phyloP scores from a whole-genome alignment of 35 echinoderm and acorn worm species.

The Holothuria glaberrima region DNA sequence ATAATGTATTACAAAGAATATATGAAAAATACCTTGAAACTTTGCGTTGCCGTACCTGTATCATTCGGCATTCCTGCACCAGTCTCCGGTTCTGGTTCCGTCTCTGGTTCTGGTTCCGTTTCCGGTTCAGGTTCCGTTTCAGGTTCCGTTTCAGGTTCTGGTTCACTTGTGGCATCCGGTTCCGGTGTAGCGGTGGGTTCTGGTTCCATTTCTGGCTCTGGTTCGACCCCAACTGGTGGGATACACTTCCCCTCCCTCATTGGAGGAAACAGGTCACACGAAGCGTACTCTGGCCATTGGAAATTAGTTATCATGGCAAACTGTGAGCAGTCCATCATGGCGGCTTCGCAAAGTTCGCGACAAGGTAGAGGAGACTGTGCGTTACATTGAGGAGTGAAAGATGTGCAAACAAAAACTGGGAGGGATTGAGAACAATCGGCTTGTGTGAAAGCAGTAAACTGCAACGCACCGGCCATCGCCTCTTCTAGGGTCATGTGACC shows the following conservation, averaged over 20 bases:
- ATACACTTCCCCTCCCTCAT: slow-evolving; percentile 19
- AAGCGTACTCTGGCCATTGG: not conserved
- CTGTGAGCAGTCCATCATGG: slow-evolving; percentile 2
- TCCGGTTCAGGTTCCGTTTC: slow-evolving; percentile 28
- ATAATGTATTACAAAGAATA: no score
- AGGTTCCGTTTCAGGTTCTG: slow-evolving; percentile 23
- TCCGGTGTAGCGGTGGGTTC: not conserved
- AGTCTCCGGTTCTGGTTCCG: slow-evolving; percentile 10
- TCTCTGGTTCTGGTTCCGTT: not conserved
- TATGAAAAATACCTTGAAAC: no score
- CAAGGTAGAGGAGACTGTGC: not conserved
- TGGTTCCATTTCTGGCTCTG: not conserved
- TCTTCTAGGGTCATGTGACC: not conserved
- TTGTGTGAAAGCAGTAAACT: not conserved
- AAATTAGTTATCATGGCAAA: not conserved
- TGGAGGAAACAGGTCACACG: not conserved
- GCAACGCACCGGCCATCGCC: not conserved
- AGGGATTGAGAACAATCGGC: not conserved
- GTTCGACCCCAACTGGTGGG: not conserved
- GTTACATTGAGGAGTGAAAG: not conserved
- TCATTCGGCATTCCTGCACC: not conserved
- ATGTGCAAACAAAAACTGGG: not conserved
- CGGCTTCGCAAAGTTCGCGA: slow-evolving; percentile 11
- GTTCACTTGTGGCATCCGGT: not conserved
- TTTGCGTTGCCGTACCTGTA: not conserved